Evolutionary conservation across 2,888 invertebrate species (phyloP), one percentile per base, ranked within the genome.

Genomic region (Marronus borbonicus): DNA sequence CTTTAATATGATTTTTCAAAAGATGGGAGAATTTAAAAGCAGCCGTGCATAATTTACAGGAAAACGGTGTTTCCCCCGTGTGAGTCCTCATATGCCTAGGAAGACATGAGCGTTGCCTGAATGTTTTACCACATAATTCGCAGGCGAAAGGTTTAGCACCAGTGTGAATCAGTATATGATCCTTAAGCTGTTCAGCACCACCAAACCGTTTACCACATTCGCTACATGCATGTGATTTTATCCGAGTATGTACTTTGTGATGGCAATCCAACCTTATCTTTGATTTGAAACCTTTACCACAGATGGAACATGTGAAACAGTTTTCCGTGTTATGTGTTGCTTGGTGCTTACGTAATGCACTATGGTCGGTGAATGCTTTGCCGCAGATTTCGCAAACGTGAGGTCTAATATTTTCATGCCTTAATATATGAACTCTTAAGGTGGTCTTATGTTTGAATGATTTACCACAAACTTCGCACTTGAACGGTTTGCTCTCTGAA

Each of bases 391-490:
- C 17, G 17, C 17, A 17, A 17, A 17, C 17, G 17, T 17, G 72
- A 72, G 17, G 49, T 31, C 60, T 77, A 2, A 39, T 62, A 3
- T 44, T 55, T 5, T 44, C 20, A 36, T 77, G 77, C 3, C 17
- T 72, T 31, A 39, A 49, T 17, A 28, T 17, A 36, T 77, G 70
- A 10, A 24, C 24, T 14, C n/a, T 52, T 28, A 76, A 52, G 20
- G 7, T 24, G 12, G 12, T 12, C 52, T 49, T n/a, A 7, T 24
- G 17, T 65, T 44, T 64, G 64, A 69, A 64, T 7, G 31, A 31
- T 64, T 77, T 70, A 64, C 72, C 55, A 39, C 77, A 77, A n/a
- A 60, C 3, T n/a, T 65, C 31, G 31, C 77, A 77, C 14, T 49
- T 62, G 44, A 64, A 65, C 0, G 62, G 70, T 28, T 49, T 17